These are phyloP conservation scores for Halcyon chelicuti DNA, from an alignment of 2,797 vertebrate genomes.

Conservation along the genomic window DNA sequence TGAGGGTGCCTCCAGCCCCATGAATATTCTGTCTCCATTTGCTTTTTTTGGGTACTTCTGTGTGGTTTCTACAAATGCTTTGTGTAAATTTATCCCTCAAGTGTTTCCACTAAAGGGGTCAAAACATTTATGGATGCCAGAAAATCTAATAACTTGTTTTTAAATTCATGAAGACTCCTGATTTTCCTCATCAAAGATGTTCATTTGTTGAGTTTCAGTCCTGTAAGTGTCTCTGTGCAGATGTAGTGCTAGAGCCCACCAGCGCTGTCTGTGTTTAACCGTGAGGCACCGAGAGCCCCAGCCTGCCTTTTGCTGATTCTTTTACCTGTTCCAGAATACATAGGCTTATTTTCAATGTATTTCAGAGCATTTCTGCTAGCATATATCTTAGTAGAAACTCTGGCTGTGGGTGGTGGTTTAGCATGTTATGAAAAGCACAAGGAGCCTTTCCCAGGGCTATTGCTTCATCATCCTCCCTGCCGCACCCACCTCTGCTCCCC, in stretches of 20 bases:
- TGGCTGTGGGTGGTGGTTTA: neutral
- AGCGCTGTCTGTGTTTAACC: accelerated
- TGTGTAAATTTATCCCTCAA: neutral
- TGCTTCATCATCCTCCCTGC: accelerated
- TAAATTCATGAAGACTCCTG: neutral
- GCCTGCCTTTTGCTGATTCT: neutral
- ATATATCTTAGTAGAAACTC: too few species aligned
- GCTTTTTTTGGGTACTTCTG: neutral
- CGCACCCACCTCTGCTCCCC: neutral
- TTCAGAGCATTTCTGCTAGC: neutral
- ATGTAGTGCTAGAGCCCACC: neutral
- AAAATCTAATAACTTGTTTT: neutral
- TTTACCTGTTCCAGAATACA: neutral
- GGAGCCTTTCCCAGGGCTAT: accelerated
- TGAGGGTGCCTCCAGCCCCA: neutral
- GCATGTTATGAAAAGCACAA: neutral
- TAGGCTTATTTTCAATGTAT: neutral
- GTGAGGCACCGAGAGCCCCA: neutral
- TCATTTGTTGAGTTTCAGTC: neutral
- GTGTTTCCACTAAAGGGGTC: neutral
- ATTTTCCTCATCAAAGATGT: neutral
- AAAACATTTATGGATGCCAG: neutral
- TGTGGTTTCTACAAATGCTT: neutral
- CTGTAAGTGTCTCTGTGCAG: accelerated
- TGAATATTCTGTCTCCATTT: neutral